Percentiles rank a stretch among this genome's conserved stretches.
phyloP scores from a whole-genome alignment of 2,797 vertebrate species.

The Poeciliopsis paucimaculata region DNA sequence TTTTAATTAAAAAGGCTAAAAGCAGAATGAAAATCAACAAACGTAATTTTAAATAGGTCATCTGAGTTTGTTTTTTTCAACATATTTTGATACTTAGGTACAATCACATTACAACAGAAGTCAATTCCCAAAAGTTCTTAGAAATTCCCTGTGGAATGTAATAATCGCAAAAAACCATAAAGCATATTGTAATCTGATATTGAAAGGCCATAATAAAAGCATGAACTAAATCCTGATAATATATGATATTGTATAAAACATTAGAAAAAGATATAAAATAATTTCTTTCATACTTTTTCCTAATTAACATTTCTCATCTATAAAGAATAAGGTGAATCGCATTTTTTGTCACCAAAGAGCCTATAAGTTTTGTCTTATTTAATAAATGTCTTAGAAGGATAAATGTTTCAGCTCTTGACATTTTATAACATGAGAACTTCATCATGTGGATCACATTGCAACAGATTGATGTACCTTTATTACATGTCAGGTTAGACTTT shows the following conservation, averaged over 20 bases:
- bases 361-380: background rate
- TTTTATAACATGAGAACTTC: background rate
- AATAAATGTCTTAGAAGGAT: background rate
- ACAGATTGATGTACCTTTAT: background rate
- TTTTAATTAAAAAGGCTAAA: background rate
- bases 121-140: background rate
- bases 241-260: background rate
- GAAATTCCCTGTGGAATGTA: background rate
- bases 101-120: background rate
- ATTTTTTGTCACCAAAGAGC: background rate
- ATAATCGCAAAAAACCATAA: background rate
- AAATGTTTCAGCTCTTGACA: background rate
- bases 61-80: background rate
- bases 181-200: background rate
- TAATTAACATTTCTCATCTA: background rate
- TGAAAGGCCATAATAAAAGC: background rate
- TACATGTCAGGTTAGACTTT: background rate
- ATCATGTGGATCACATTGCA: background rate
- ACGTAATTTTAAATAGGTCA: background rate
- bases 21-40: background rate
- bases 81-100: background rate
- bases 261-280: background rate
- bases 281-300: background rate
- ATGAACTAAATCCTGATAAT: background rate
- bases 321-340: background rate